phyloP scores from a whole-genome alignment of 2,797 vertebrate species.

The Fratercula arctica region DNA sequence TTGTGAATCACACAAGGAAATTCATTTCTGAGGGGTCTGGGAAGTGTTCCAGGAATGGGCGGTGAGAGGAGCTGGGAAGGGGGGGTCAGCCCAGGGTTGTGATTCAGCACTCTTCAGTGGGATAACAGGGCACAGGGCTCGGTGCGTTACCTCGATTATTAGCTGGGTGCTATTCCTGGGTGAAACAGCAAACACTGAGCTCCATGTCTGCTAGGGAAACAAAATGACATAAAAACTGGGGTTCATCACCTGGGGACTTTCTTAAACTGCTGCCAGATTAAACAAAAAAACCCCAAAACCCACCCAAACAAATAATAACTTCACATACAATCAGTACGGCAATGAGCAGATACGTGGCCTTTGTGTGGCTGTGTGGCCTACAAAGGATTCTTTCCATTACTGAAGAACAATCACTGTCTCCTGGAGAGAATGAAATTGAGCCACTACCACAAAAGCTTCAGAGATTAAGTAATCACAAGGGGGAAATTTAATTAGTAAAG shows the following conservation, averaged over 20 bases:
- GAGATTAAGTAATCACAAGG: neutral
- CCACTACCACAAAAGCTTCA: neutral
- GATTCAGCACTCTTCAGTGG: neutral
- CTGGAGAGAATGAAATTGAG: neutral
- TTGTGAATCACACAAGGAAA: neutral
- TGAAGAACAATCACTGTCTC: neutral
- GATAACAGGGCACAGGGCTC: slow-evolving; percentile 1
- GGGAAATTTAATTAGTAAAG: neutral
- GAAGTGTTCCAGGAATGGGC: neutral
- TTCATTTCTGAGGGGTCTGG: neutral
- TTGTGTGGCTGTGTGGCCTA: neutral
- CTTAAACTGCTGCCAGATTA: neutral
- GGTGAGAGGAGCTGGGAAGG: neutral
- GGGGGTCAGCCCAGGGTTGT: neutral
- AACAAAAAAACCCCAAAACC: fast-evolving
- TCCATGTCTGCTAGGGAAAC: neutral
- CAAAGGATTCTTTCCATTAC: neutral
- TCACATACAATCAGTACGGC: neutral
- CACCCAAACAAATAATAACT: neutral
- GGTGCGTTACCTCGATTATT: neutral
- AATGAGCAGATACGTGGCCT: neutral
- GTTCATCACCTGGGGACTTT: neutral
- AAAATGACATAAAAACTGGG: neutral
- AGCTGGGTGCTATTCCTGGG: neutral
- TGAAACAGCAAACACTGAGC: neutral